Evolutionary conservation across 2,797 vertebrate genomes (phyloP), one percentile per base, ranked within the genome.

Genomic region (Stomatorhinus walkeri): DNA sequence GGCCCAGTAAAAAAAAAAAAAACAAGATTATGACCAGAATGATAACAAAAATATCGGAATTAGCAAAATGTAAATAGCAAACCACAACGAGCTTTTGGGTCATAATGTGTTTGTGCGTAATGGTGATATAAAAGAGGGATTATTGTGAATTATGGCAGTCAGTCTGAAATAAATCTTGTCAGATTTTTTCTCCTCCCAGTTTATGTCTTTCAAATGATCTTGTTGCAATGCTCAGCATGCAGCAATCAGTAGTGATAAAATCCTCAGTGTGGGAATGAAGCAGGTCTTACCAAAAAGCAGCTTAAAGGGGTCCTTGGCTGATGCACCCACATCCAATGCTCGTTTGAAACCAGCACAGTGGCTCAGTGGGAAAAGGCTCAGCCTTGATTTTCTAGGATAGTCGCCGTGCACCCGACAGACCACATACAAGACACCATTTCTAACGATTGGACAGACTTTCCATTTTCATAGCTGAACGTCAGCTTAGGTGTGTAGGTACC

Each of bases 171-270:
- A 81, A 46, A 81, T n/a, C 2, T 76, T 32, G 40, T 46, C 68
- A 16, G 68, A 81, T 81, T 81, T 81, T 81, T 81, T 79, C 72
- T 79, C 64, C 64, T 72, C 72, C 16, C 32, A 43, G 72, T n/a
- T 19, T 40, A 81, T 22, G 76, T 40, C 40, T 43, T 43, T 79
- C 36, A 52, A 24, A 49, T 48, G 19, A 48, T 48, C n/a, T 43
- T 48, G 46, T n/a, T 46, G 46, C n/a, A 84, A 51, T n/a, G 81
- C n/a, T 49, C 48, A 48, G 79, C 46, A 85, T 51, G 48, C 83
- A 85, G 43, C 43, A 85, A 85, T 49, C 43, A 48, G 48, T 51
- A 28, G 16, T 49, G 83, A 85, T 85, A 49, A 85, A 85, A 85
- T 85, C 83, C 83, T 46, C n/a, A 48, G 48, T 85, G 83, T 51